Evolutionary conservation across 1,140 invertebrate genomes (phyloP), one percentile per base, ranked within the genome.

Genomic region (Rhynchophorus ferrugineus): DNA sequence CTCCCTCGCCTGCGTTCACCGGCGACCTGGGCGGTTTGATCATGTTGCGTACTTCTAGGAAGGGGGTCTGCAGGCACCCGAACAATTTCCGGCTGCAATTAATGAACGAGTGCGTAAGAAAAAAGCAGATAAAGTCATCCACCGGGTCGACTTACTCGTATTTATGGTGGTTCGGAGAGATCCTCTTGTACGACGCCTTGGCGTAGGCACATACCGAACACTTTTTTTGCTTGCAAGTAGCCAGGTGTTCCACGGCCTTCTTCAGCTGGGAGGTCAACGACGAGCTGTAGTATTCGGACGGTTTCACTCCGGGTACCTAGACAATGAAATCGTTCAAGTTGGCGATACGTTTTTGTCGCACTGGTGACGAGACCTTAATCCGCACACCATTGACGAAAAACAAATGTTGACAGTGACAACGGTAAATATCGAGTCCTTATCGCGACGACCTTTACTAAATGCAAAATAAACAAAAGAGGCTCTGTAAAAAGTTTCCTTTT

Each of bases 171-270:
- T 56, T 61, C 1, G 51, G 50, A 17, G 73, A 69, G 43, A 78
- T 73, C 50, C 79, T 75, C 20, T 75, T 72, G 54, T 81, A 81
- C 0, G 77, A 76, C n/a, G 75, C 70, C 56, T 72, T 75, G 0
- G 78, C 76, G 49, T 82, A 81, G 0, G 75, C 64, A 58, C 79
- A 82, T 33, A 82, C 74, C 2, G 77, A 79, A 56, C 79, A 82
- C 48, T 79, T 75, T 51, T 76, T 70, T 19, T 77, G 64, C 22
- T 72, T 66, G 54, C 74, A 76, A 9, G 70, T 71, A 7, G 73
- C 73, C 13, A 76, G 58, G 50, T 76, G 74, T 60, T 74, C 71
- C 63, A 76, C 72, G 2, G 72, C 74, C 54, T 76, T 76, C 49
- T 75, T 71, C 49, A 75, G 68, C 51, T 76, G 74, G 22, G 70